These are phyloP conservation scores for Cyclophora punctaria DNA, from an alignment of 2,888 invertebrate species.

Conservation along the genomic window DNA sequence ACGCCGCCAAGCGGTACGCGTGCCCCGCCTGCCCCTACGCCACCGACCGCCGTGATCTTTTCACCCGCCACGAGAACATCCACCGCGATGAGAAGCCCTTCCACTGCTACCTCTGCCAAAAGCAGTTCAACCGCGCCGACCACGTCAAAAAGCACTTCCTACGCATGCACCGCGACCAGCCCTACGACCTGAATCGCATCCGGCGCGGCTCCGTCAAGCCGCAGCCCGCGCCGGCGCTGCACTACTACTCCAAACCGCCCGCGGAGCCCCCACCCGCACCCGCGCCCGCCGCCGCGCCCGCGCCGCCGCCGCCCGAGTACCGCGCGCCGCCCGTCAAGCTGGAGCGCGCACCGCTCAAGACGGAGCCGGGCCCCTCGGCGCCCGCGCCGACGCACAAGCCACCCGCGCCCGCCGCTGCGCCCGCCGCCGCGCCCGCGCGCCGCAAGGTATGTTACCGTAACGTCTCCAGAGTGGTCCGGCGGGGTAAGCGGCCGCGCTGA, in stretches of 20 bases:
- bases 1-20: conserved; percentile 81
- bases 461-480: conserved; percentile 19
- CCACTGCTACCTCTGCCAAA: conserved; percentile 93
- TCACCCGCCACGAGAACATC: conserved; percentile 94
- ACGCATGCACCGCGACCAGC: conserved; percentile 92
- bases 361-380: conserved; percentile 68
- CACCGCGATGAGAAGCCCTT: conserved; percentile 95
- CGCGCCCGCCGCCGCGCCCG: conserved; percentile 36
- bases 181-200: conserved; percentile 89
- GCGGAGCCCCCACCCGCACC: conserved; percentile 67
- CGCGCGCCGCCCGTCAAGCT: conserved; percentile 40
- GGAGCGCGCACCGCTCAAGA: conserved; percentile 57
- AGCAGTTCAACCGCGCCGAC: conserved; percentile 94
- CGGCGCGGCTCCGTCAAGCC: conserved; percentile 78
- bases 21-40: conserved; percentile 93
- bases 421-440: conserved; percentile 19
- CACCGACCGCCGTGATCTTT: conserved; percentile 92
- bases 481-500: conserved; percentile 5
- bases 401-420: conserved; percentile 9
- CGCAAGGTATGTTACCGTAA: conserved; percentile 27
- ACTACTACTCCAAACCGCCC: conserved; percentile 44
- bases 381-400: conserved; percentile 22
- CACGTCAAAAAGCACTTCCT: conserved; percentile 96
- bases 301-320: conserved; percentile 24
- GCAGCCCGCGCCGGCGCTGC: conserved; percentile 48